A percentile compares a stretch with the other conserved stretches of the same genome.
phyloP scores from a whole-genome alignment of 1,140 invertebrate species.

The Drosophila murphyi region DNA sequence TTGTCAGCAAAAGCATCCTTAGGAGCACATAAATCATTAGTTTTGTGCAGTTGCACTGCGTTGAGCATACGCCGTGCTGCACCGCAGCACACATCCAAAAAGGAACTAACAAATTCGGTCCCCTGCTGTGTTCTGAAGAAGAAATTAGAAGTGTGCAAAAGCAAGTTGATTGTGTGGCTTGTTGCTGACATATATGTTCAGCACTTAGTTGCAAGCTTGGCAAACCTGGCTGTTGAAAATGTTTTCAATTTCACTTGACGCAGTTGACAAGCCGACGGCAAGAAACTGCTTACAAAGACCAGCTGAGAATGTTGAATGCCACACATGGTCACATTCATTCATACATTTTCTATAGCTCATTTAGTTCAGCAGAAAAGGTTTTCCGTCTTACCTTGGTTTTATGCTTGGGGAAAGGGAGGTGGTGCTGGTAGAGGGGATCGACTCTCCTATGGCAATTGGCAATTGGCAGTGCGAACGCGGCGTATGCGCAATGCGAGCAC shows the following conservation, averaged over 20 bases:
- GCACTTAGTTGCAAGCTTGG: conserved; percentile 13
- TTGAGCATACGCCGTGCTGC: conserved; percentile 62
- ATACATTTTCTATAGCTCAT: not conserved
- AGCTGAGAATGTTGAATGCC: not conserved
- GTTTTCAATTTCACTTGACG: conserved; percentile 49
- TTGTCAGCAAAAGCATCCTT: conserved; percentile 17
- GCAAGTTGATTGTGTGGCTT: not conserved
- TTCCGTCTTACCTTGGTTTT: not conserved
- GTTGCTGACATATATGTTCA: conserved; percentile 11
- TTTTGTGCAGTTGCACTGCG: conserved; percentile 11
- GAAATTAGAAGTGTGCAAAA: not conserved
- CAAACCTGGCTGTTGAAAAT: conserved; percentile 34
- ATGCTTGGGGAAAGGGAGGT: not conserved
- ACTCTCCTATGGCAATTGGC: not conserved
- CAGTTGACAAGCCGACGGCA: conserved; percentile 26
- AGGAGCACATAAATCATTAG: conserved; percentile 55
- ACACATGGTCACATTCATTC: not conserved
- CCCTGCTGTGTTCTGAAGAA: not conserved
- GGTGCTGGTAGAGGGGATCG: not conserved
- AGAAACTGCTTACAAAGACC: conserved; percentile 50
- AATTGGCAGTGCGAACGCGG: conserved; percentile 9
- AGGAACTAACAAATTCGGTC: not conserved
- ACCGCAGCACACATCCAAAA: not conserved
- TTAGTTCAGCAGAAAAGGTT: conserved; percentile 18
- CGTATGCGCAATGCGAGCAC: conserved; percentile 40